A percentile compares a stretch with the other conserved stretches of the same genome.
Evolutionary conservation across 2,797 vertebrate species (phyloP).

Genomic region (Fringilla coelebs): DNA sequence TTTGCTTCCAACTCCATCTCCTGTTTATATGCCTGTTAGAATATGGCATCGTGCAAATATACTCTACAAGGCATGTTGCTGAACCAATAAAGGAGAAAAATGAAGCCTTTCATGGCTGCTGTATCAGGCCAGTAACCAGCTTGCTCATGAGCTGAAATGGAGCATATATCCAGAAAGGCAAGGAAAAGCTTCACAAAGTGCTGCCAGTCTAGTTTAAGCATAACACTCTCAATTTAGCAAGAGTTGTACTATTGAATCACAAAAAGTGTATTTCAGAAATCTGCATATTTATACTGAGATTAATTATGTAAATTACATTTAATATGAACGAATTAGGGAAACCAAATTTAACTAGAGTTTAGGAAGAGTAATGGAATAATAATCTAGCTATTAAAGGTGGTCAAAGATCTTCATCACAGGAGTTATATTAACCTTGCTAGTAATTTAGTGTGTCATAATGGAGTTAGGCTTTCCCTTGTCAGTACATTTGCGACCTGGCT

Average conservation of each 20-base stretch:
- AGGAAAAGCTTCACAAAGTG: conserved; percentile 9
- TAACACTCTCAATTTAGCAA: background rate
- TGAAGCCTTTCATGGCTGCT: conserved; percentile 59
- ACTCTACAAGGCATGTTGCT: conserved; percentile 41
- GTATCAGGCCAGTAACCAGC: conserved; percentile 30
- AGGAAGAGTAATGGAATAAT: conserved; percentile 54
- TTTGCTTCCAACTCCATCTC: conserved; percentile 40
- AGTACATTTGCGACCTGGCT: conserved; percentile 44
- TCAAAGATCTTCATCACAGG: conserved; percentile 55
- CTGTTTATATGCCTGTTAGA: conserved; percentile 68
- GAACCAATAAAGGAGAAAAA: conserved; percentile 69
- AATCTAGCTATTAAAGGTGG: conserved; percentile 46
- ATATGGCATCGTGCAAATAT: conserved; percentile 67
- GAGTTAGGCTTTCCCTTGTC: conserved; percentile 37
- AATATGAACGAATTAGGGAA: conserved; percentile 30
- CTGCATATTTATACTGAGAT: conserved; percentile 21
- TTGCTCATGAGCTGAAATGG: conserved; percentile 44
- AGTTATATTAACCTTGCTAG: conserved; percentile 59
- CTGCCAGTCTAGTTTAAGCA: conserved; percentile 32
- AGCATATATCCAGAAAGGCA: conserved; percentile 58
- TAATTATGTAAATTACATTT: conserved; percentile 55
- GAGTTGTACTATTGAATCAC: background rate
- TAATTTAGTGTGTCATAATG: conserved; percentile 47
- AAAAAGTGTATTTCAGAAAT: conserved; percentile 21
- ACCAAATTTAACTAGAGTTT: conserved; percentile 50